Evolutionary conservation across 1,140 invertebrate genomes (phyloP), one percentile per base, ranked within the genome.

Genomic region (Triops longicaudatus): DNA sequence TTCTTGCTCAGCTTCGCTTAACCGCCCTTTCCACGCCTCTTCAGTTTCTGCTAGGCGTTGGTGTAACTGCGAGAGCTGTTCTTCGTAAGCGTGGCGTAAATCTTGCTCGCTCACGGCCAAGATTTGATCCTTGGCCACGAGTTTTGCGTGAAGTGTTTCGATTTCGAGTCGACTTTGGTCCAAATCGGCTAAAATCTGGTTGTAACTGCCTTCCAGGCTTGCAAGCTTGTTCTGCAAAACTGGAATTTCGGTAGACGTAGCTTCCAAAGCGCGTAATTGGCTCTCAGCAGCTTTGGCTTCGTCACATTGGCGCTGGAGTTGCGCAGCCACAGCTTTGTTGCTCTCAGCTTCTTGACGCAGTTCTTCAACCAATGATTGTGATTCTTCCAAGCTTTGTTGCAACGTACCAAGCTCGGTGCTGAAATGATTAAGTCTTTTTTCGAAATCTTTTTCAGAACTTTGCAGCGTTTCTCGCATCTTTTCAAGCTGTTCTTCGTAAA

Each of bases 311-410:
- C 17, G 14, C 26, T 73, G 14, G 1, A 28, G 73, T 26, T 73
- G 14, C 17, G 14, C 73, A 7, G 26, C 73, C 17, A 14, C 6
- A 14, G 28, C n/a, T 42, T n/a, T 9, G n/a, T n/a, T 42, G 22
- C 76, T 31, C 37, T 73, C 76, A 26, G 41, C 27, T 72, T 26
- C 22, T 22, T 22, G 74, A 12, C 43, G 12, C 6, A 75, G 22
- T 12, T 75, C 42, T 26, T 75, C 43, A 27, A 75, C 63, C n/a
- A 75, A 12, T 26, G 27, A 27, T 9, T 26, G 14, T 14, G 27
- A 44, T 42, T 31, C 71, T 73, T 12, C 76, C 72, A 73, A 37
- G n/a, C 26, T 17, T 22, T 73, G 63, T 31, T 73, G 11, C 71
- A 77, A 31, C 17, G 37, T 63, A 9, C 10, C 31, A 26, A 41